Evolutionary conservation across 2,113 vertebrate species (phyloP).

Genomic region (Catharus minimus): DNA sequence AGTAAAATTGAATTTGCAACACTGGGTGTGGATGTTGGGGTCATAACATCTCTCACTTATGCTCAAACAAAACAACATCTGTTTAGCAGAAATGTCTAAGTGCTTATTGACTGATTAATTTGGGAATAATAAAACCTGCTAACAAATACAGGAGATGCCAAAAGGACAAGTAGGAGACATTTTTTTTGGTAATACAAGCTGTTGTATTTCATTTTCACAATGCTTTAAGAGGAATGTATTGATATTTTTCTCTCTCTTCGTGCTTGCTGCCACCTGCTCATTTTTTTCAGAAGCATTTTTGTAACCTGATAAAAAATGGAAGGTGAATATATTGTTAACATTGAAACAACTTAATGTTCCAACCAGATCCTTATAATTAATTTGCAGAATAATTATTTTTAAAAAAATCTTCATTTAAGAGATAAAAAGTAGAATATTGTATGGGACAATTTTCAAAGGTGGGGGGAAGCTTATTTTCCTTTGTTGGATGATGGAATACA

Average conservation of each 20-base stretch:
- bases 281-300: neutral
- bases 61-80: neutral
- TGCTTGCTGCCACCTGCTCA: neutral
- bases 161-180: neutral
- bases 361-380: neutral
- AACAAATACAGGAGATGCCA: neutral
- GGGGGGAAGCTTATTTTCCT: neutral
- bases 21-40: neutral
- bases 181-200: neutral
- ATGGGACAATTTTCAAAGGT: neutral
- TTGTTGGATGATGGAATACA: neutral
- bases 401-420: neutral
- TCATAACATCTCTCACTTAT: neutral
- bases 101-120: neutral
- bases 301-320: neutral
- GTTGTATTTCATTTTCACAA: neutral
- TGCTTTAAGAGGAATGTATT: neutral
- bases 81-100: neutral
- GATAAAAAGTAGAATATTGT: neutral
- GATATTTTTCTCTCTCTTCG: accelerated
- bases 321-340: neutral
- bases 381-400: neutral
- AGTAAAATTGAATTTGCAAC: neutral
- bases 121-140: neutral
- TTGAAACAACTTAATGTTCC: neutral